phyloP scores from a whole-genome alignment of 2,113 vertebrate genomes.

The Trematocara zebra region DNA sequence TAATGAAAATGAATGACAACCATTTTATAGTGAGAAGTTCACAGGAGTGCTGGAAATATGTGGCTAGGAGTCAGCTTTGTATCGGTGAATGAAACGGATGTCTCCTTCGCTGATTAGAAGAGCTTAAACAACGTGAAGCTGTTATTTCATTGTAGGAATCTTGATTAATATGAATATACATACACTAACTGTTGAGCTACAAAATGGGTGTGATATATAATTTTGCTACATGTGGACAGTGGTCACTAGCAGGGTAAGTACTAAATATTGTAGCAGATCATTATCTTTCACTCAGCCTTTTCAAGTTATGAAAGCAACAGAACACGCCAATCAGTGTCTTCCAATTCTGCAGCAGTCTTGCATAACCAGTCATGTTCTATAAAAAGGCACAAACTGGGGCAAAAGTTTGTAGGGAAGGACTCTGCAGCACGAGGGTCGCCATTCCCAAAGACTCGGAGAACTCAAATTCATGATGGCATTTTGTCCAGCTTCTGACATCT shows the following conservation, averaged over 20 bases:
- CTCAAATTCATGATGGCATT: conserved; percentile 31
- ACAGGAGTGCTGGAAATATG: not conserved
- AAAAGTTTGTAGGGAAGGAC: not conserved
- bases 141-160: conserved; percentile 29
- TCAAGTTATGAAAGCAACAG: not conserved
- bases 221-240: not conserved
- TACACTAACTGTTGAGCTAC: not conserved
- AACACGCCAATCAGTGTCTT: not conserved
- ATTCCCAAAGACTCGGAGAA: not conserved
- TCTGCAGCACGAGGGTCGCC: not conserved
- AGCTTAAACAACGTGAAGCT: conserved; percentile 17
- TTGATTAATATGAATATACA: conserved; percentile 27
- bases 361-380: not conserved
- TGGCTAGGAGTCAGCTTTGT: not conserved
- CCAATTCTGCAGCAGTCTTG: not conserved
- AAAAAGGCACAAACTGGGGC: conserved; percentile 2
- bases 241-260: not conserved
- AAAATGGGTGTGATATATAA: conserved; percentile 11
- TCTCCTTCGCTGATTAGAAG: conserved; percentile 34
- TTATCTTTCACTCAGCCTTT: not conserved
- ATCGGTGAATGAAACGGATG: not conserved
- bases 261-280: not conserved
- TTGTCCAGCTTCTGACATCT: conserved; percentile 25
- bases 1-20: conserved; percentile 73
- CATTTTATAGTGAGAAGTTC: conserved; percentile 35